A percentile compares a stretch with the other conserved stretches of the same genome.
Evolutionary conservation across 2,113 vertebrate genomes (phyloP).

Genomic region (Sphyrna mokarran): DNA sequence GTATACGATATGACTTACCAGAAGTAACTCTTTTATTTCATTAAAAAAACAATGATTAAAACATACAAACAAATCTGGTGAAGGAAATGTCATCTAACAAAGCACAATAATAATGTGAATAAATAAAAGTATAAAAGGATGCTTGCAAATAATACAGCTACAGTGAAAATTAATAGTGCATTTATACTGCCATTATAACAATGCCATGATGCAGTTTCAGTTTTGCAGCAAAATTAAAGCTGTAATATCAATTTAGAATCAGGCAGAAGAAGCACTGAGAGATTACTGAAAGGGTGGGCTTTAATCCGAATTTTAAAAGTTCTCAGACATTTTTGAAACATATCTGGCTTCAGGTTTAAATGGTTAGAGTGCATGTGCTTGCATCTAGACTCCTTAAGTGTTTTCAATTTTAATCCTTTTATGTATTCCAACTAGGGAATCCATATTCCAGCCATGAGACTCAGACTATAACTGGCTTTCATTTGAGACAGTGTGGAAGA

Average conservation of each 20-base stretch:
- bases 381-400: neutral
- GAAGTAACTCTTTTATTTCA: neutral
- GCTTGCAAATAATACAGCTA: slow-evolving; percentile 21
- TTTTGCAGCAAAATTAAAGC: neutral
- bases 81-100: neutral
- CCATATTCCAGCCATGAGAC: neutral
- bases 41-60: neutral
- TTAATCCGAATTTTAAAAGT: neutral
- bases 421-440: neutral
- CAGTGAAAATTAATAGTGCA: neutral
- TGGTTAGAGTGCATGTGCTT: neutral
- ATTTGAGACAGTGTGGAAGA: neutral
- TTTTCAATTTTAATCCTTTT: neutral
- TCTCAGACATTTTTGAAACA: neutral
- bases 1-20: neutral
- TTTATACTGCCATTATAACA: neutral
- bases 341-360: neutral
- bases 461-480: neutral
- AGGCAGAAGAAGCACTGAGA: neutral
- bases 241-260: neutral
- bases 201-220: neutral
- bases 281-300: neutral
- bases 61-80: neutral
- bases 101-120: neutral
- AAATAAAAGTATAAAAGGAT: neutral